A percentile compares a stretch with the other conserved stretches of the same genome.
Conservation (phyloP, 2,797 vertebrate species). For the Rhinogobio ventralis region DNA sequence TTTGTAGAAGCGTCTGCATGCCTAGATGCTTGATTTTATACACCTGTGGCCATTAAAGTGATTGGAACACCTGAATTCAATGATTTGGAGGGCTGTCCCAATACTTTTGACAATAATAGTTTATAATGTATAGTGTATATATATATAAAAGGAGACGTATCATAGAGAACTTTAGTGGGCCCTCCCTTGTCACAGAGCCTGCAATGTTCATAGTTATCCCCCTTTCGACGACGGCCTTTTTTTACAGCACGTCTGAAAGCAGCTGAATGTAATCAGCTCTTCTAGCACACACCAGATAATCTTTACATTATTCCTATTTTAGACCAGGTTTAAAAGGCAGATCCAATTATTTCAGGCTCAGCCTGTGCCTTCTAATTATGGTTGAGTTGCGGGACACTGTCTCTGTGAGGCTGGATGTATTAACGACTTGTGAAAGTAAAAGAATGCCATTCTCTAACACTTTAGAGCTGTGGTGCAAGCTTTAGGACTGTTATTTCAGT, state of each 20-base stretch:
- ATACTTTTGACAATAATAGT: too few species aligned
- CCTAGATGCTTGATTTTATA: too few species aligned
- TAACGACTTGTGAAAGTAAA: conserved; percentile 35
- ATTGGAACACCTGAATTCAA: too few species aligned
- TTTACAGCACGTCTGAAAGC: conserved; percentile 50
- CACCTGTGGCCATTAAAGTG: too few species aligned
- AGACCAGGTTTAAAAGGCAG: conserved; percentile 61
- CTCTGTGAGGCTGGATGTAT: conserved; percentile 51
- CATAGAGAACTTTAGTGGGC: too few species aligned
- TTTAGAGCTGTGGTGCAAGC: conserved; percentile 5
- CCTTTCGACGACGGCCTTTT: background rate
- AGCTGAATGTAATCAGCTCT: conserved; percentile 44
- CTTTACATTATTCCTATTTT: conserved; percentile 68
- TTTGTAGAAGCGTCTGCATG: too few species aligned
- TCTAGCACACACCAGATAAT: conserved; percentile 65
- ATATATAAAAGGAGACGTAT: too few species aligned
- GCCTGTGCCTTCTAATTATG: conserved; percentile 57
- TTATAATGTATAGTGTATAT: too few species aligned
- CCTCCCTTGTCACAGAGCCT: too few species aligned
- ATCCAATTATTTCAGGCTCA: conserved; percentile 70
- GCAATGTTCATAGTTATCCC: background rate
- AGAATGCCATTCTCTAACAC: background rate
- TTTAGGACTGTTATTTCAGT: conserved; percentile 46
- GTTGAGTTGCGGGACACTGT: conserved; percentile 35
- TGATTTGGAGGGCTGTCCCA: too few species aligned